Base-by-base conservation (phyloP, 2,888 invertebrate genomes). In the Formica aserva region DNA sequence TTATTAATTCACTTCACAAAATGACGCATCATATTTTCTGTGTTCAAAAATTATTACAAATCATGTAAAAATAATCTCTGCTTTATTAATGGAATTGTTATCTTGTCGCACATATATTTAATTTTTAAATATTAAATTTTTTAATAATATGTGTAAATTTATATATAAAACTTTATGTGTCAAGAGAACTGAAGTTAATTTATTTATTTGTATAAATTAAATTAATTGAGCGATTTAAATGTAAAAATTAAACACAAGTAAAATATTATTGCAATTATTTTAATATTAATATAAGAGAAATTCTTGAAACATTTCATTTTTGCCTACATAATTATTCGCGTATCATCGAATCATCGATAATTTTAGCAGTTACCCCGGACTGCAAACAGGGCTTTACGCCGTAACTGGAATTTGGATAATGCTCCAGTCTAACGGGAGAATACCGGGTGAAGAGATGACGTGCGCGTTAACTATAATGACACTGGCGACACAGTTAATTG, bases 401-500 rank as follows among this genome's bases (percentile, higher is more conserved):
- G 13, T 60, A 60, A 71, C 60, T 57, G 38, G 13, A 60, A 45
- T 78, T 62, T 45, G 45, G 60, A 60, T 80, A 71, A 71, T 80
- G 60, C 15, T 26, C 5, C 0, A 32, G 18, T 13, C 22, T 22
- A 18, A 57, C 41, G 22, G 38, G 13, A 41, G 38, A 57, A 32
- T 15, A 55, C 32, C 15, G 29, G 11, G 22, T 60, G 52, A 80
- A 45, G 63, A 48, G 71, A 67, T 26, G 75, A 48, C 41, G 52
- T 41, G 72, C 32, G 55, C 75, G 69, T 81, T 85, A 77, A 81
- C 74, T 71, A 22, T 45, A 32, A 76, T 66, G 83, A 88, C 66
- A 87, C 74, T 41, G 65, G 62, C 48, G 62, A 71, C 60, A 77
- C 76, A 86, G 85, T 90, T 91, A 89, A 92, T 91, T 86, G 88